Evolutionary conservation across 2,888 invertebrate genomes (phyloP).

Genomic region (Oscheius sp.): DNA sequence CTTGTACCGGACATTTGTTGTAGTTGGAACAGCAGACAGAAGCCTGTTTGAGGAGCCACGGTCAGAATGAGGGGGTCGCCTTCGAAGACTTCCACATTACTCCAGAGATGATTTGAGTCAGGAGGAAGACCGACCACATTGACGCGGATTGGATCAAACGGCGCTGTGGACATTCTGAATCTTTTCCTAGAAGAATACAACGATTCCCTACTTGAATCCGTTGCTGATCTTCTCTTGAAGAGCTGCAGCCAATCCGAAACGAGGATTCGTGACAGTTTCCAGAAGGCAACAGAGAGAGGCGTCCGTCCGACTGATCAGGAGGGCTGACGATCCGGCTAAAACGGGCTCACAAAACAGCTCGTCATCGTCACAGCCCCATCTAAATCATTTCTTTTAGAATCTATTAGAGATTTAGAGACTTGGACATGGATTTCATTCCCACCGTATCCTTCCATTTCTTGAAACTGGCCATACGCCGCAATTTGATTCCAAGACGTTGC

Average conservation of each 20-base stretch:
- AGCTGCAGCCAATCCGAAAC: constrained; percentile 27
- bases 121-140: constrained; percentile 28
- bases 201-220: constrained; percentile 24
- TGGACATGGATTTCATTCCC: constrained; percentile 36
- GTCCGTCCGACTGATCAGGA: constrained; percentile 27
- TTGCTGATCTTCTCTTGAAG: constrained; percentile 29
- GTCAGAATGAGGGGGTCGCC: constrained; percentile 34
- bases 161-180: constrained; percentile 22
- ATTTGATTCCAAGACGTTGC: constrained; percentile 31
- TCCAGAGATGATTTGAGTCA: constrained; percentile 31
- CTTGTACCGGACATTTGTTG: constrained; percentile 26
- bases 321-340: constrained; percentile 24
- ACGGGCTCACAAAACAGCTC: constrained; percentile 36
- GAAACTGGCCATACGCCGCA: constrained; percentile 28
- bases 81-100: constrained; percentile 34
- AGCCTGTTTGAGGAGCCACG: constrained; percentile 30
- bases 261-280: constrained; percentile 32
- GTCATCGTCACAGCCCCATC: constrained; percentile 32
- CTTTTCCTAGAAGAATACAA: background rate
- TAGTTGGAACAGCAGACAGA: constrained; percentile 32
- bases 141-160: constrained; percentile 15
- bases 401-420: background rate
- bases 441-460: constrained; percentile 34
- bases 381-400: constrained; percentile 1
- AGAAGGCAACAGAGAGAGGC: constrained; percentile 30